Evolutionary conservation across 1,140 invertebrate species (phyloP).

Genomic region (Harpegnathos saltator): DNA sequence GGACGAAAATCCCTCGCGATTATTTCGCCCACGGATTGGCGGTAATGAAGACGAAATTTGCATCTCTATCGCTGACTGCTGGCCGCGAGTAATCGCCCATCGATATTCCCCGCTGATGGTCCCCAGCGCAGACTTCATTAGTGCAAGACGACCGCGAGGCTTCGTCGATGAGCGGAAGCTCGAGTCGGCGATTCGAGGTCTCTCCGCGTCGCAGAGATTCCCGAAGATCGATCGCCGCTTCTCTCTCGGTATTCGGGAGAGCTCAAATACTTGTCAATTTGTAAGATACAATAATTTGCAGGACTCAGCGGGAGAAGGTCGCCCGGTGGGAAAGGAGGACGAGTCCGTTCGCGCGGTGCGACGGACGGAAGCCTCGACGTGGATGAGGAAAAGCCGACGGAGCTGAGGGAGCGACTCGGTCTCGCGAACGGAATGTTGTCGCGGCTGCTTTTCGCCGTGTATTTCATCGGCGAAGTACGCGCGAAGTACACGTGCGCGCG

Average conservation of each 20-base stretch:
- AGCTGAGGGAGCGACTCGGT: background rate
- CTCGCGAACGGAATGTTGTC: too few species aligned
- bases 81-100: background rate
- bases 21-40: background rate
- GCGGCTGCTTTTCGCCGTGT: too few species aligned
- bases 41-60: conserved; percentile 8
- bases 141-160: background rate
- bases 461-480: conserved; percentile 32
- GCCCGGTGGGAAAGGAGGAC: too few species aligned
- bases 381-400: too few species aligned
- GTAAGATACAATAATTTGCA: too few species aligned
- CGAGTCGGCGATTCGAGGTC: background rate
- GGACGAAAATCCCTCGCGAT: background rate
- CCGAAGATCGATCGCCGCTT: too few species aligned
- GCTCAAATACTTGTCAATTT: too few species aligned
- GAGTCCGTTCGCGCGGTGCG: too few species aligned
- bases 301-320: too few species aligned
- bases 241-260: too few species aligned
- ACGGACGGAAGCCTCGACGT: too few species aligned
- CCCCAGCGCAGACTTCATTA: background rate
- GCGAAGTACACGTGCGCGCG: conserved; percentile 1
- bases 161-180: background rate
- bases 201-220: background rate
- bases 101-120: background rate
- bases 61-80: background rate